Percentiles rank a stretch among this genome's conserved stretches.
phyloP scores from a whole-genome alignment of 1,140 invertebrate genomes.

The Lethocerus indicus region DNA sequence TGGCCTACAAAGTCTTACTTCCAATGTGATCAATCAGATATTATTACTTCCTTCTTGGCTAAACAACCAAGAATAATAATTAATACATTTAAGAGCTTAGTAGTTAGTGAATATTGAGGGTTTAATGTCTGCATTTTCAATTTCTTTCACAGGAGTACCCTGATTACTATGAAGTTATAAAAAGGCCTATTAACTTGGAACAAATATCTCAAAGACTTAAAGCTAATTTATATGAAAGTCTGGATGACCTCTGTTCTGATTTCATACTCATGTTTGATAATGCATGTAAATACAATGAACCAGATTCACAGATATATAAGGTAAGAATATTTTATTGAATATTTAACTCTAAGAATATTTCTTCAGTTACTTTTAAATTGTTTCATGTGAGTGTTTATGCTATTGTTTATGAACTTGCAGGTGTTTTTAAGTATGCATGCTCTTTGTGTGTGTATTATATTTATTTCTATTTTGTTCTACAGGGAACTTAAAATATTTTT shows the following conservation, averaged over 20 bases:
- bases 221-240: slow-evolving; percentile 49
- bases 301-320: slow-evolving; percentile 97
- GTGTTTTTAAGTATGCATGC: not conserved
- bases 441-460: not conserved
- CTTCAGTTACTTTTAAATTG: not conserved
- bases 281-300: slow-evolving; percentile 98
- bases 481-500: not conserved
- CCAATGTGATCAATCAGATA: too few species aligned
- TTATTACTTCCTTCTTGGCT: too few species aligned
- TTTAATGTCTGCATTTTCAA: not conserved
- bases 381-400: not conserved
- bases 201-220: slow-evolving; percentile 81
- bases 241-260: slow-evolving; percentile 85
- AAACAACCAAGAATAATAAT: too few species aligned
- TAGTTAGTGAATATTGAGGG: not conserved
- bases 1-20: too few species aligned
- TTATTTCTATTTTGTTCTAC: not conserved
- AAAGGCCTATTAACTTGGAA: slow-evolving; percentile 94
- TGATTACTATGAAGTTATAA: slow-evolving; percentile 96
- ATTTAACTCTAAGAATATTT: not conserved
- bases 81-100: too few species aligned
- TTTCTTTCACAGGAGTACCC: slow-evolving; percentile 59
- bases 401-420: not conserved
- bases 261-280: slow-evolving; percentile 98
- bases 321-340: slow-evolving; percentile 23